Percentiles rank a stretch among this genome's conserved stretches.
phyloP scores from a whole-genome alignment of 2,797 vertebrate genomes.

The Pantherophis alleghaniensis region DNA sequence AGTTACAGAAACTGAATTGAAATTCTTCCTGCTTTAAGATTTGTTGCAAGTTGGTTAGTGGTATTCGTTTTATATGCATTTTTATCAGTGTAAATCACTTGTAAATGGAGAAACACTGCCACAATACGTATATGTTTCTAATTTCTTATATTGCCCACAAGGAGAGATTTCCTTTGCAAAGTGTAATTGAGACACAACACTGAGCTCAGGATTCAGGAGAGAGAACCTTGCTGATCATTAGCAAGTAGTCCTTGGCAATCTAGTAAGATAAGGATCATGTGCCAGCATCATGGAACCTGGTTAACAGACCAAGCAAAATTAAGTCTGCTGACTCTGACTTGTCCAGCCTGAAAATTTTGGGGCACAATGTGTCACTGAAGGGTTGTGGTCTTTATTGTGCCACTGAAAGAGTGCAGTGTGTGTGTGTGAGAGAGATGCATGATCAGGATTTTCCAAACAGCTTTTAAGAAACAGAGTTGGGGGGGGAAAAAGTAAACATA shows the following conservation, averaged over 20 bases:
- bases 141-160: conserved; percentile 33
- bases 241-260: conserved; percentile 58
- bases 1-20: conserved; percentile 43
- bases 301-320: conserved; percentile 60
- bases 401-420: conserved; percentile 35
- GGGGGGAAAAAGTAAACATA: conserved; percentile 20
- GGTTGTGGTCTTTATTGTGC: conserved; percentile 49
- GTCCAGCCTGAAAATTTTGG: conserved; percentile 42
- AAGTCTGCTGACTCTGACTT: neutral
- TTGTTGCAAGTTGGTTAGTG: conserved; percentile 51
- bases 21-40: conserved; percentile 64
- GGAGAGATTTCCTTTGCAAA: conserved; percentile 62
- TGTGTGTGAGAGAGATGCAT: conserved; percentile 36
- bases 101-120: conserved; percentile 9
- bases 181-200: conserved; percentile 76
- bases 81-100: conserved; percentile 7
- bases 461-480: conserved; percentile 64
- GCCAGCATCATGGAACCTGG: conserved; percentile 57
- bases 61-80: conserved; percentile 36
- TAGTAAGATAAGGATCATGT: conserved; percentile 50
- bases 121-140: conserved; percentile 9
- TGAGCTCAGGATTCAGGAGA: conserved; percentile 64
- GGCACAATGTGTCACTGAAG: conserved; percentile 49
- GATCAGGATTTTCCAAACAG: conserved; percentile 38
- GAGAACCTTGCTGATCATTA: conserved; percentile 60